Evolutionary conservation across 2,113 vertebrate species (phyloP), one percentile per base, ranked within the genome.

Genomic region (Labrus mixtus): DNA sequence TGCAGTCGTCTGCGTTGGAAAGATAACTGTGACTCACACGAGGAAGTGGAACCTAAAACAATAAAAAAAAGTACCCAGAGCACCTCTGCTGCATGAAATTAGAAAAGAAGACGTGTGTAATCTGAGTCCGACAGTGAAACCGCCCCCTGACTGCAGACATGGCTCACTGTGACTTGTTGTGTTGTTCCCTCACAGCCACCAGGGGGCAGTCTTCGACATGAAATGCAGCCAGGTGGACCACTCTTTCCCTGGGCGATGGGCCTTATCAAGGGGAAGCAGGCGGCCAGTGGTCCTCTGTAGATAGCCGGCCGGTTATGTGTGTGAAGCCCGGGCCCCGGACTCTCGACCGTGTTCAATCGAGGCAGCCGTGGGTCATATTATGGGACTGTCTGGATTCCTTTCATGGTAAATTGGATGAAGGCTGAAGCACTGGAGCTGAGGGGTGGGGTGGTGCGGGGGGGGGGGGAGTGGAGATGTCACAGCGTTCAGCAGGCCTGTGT

Each of bases 241-340:
- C 39, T 56, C 39, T 57, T 4, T 77, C 68, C 64, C 69, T 48
- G 58, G 82, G 80, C 85, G 57, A 46, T 29, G 58, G 76, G 46
- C 69, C 89, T 92, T 93, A 93, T 94, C 93, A 73, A 72, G 71
- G 60, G 79, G 66, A 9, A 87, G 70, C 92, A 92, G 92, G 86
- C 84, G 3, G 75, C 75, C 87, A 74, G 8, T 83, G 81, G 68
- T 59, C 63, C 71, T 85, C 61, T 85, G 84, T 66, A 86, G 81
- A 90, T 86, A 86, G 80, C 70, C 48, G 51, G 20, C 51, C 69
- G 85, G 36, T 80, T 84, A 48, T 81, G 73, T 79, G 83, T 77
- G 83, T 73, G 76, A 86, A 79, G 73, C 76, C 61, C 60, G 8
- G 83, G 75, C 76, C 29, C 68, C 68, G n/a, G 72, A 29, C 41